Conservation (phyloP, 2,113 vertebrate genomes). For the Electrona antarctica region DNA sequence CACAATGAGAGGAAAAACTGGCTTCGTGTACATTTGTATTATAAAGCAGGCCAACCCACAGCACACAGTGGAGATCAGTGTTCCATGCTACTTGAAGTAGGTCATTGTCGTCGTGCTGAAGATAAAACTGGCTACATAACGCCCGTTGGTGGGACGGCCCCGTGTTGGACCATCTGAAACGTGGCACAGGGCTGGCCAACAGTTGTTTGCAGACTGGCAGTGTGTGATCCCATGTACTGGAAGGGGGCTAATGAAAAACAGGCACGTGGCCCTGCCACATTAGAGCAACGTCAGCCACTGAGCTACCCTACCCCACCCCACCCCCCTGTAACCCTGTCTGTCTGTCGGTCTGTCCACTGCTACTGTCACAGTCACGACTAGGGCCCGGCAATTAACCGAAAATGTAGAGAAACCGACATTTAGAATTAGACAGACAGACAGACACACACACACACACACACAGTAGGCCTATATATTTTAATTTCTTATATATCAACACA, state of each 20-base stretch:
- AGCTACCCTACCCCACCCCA: constrained; percentile 24
- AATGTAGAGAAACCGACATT: too few relatives aligned
- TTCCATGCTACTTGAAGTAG: constrained; percentile 7
- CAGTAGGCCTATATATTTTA: too few relatives aligned
- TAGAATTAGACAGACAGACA: too few relatives aligned
- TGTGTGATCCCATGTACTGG: constrained; percentile 23
- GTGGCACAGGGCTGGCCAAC: not conserved
- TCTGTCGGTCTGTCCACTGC: constrained; percentile 10
- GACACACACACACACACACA: too few relatives aligned
- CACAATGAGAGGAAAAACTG: not conserved
- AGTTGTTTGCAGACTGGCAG: constrained; percentile 20
- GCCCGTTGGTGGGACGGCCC: not conserved
- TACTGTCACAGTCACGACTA: not conserved
- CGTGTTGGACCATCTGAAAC: constrained; percentile 12
- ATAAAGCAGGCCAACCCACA: constrained; percentile 19
- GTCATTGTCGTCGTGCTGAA: constrained; percentile 21
- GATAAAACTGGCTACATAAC: constrained; percentile 20
- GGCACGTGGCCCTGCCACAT: constrained; percentile 34
- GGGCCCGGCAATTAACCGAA: too few relatives aligned
- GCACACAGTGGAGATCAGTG: not conserved
- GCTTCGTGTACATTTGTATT: constrained; percentile 3
- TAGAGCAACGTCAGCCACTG: constrained; percentile 40
- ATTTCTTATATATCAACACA: too few relatives aligned
- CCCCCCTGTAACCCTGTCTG: not conserved
- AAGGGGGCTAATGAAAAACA: constrained; percentile 40